Percentiles rank a stretch among this genome's conserved stretches.
phyloP scores from a whole-genome alignment of 2,888 invertebrate genomes.

The Tachina grossa region DNA sequence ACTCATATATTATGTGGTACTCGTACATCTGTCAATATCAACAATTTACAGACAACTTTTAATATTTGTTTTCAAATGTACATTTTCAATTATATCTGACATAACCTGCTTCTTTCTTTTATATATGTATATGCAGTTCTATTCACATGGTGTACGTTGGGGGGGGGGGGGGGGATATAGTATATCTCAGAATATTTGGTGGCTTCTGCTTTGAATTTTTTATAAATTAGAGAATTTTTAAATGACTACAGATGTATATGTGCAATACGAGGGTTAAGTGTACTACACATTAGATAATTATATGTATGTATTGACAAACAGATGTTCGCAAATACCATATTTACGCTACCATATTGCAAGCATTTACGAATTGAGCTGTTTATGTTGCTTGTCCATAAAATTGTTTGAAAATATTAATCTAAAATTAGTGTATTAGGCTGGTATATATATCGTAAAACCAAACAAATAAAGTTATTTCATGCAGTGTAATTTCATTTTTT shows the following conservation, averaged over 20 bases:
- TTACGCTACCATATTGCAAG: constrained; percentile 1
- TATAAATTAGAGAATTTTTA: not conserved
- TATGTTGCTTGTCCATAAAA: constrained; percentile 31
- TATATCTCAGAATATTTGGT: not conserved
- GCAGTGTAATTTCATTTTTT: too few species aligned
- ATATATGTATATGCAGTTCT: too few species aligned
- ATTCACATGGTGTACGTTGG: too few species aligned
- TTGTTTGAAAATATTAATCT: constrained; percentile 26
- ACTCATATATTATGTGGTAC: too few species aligned
- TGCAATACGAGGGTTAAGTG: not conserved
- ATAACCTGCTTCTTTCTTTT: too few species aligned
- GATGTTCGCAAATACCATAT: not conserved
- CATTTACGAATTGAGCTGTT: constrained; percentile 20
- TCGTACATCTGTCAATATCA: too few species aligned
- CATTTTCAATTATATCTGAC: too few species aligned
- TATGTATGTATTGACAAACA: not conserved
- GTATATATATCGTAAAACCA: not conserved
- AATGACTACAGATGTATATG: not conserved
- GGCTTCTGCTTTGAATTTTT: not conserved
- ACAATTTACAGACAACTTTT: too few species aligned
- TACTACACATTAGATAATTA: not conserved
- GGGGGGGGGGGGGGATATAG: not conserved
- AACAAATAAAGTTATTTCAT: too few species aligned
- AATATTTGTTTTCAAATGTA: too few species aligned
- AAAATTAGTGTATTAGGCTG: not conserved